phyloP scores from a whole-genome alignment of 2,797 vertebrate species.

The Phataginus tetradactyla region DNA sequence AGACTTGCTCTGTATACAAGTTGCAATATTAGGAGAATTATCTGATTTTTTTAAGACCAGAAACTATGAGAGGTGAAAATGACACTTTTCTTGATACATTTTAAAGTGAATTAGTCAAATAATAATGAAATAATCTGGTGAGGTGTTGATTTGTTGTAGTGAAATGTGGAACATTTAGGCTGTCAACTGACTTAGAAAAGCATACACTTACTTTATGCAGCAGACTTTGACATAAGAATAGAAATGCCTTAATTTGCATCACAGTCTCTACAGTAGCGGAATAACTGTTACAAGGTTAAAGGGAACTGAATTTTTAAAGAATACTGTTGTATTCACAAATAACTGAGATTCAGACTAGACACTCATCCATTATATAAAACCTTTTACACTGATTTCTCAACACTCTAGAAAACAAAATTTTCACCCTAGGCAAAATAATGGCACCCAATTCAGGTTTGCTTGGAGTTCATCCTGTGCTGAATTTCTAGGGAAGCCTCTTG shows the following conservation, averaged over 20 bases:
- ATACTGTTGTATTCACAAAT: slow-evolving; percentile 28
- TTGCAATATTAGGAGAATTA: neutral
- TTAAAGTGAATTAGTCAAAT: slow-evolving; percentile 72
- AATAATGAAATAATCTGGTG: slow-evolving; percentile 32
- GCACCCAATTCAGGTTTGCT: slow-evolving; percentile 7
- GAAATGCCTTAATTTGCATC: slow-evolving; percentile 76
- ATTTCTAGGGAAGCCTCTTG: slow-evolving; percentile 15
- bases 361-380: neutral
- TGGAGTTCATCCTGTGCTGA: neutral
- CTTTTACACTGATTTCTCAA: slow-evolving; percentile 44
- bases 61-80: slow-evolving; percentile 4
- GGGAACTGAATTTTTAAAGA: slow-evolving; percentile 40
- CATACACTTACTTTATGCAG: slow-evolving; percentile 77
- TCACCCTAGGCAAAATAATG: slow-evolving; percentile 32
- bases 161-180: slow-evolving; percentile 69
- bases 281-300: slow-evolving; percentile 69
- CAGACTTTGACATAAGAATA: slow-evolving; percentile 78
- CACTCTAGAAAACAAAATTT: slow-evolving; percentile 11
- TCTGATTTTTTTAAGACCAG: slow-evolving; percentile 37
- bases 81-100: slow-evolving; percentile 73
- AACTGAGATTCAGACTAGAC: neutral
- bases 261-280: slow-evolving; percentile 77
- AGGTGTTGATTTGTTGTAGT: slow-evolving; percentile 66
- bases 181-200: slow-evolving; percentile 77
- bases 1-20: neutral